Base-by-base conservation (phyloP, 2,888 invertebrate genomes). In the Hydrotaea diabolus region DNA sequence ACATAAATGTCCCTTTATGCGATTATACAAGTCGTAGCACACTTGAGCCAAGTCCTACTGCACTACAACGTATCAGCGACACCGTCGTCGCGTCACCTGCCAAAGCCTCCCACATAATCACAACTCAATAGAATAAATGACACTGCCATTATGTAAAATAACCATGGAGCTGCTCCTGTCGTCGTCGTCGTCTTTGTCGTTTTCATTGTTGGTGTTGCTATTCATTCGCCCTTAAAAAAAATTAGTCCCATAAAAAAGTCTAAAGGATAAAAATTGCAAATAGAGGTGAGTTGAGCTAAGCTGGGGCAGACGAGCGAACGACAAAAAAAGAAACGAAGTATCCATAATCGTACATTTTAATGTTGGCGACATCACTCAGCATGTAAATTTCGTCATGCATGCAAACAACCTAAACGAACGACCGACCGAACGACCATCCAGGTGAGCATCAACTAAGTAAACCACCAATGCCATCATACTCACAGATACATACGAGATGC, bases 121-220 rank as follows among this genome's bases (percentile, higher is more conserved):
- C 53, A 73, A 64, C 79, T 73, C 73, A 79, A 73, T 73, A 23
- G 43, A 64, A 79, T 79, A 79, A 79, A 79, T 79, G 55, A 46
- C 64, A 55, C 62, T 26, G 17, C 64, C 49, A 36, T 72, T 49
- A 55, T 73, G 43, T 21, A 23, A 64, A 64, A 64, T 64, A 39
- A 64, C 31, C 26, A 64, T 21, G 17, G 55, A 15, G 36, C 64
- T 36, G 13, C 13, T 55, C 21, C 21, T 21, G 19, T 26, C 26
- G 23, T 26, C 15, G 23, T 13, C 21, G 17, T 7, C 5, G 55
- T n/a, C 13, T 21, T 15, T 59, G 64, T 31, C 19, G 11, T n/a
- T 36, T 5, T 57, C 55, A 69, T 59, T 71, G 39, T 66, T 55
- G 64, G 64, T 55, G 23, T 39, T 62, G 17, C 31, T 57, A 21